Conservation (phyloP, 1,140 invertebrate species). For the Babylonia areolata region DNA sequence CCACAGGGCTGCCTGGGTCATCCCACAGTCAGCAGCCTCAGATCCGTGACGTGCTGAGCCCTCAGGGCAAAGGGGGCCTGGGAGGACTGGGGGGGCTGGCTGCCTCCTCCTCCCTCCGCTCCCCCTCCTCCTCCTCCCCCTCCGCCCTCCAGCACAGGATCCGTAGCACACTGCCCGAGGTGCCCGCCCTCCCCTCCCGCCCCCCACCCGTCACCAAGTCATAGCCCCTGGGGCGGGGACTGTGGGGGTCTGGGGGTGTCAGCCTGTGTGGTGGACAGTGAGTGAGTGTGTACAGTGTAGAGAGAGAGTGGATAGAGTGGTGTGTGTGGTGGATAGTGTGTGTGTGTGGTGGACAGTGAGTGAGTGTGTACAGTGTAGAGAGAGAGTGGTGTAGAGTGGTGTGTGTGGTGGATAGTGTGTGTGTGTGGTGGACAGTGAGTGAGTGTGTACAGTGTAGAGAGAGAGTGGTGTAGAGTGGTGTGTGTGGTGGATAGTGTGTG, state of each 20-base stretch:
- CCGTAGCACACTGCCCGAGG: slow-evolving; percentile 54
- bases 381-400: no score
- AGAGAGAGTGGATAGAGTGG: not conserved
- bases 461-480: no score
- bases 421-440: no score
- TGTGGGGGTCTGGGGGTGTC: not conserved
- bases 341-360: not conserved
- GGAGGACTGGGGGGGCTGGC: slow-evolving; percentile 10
- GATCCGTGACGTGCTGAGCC: slow-evolving; percentile 38
- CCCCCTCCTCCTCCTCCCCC: slow-evolving; percentile 38
- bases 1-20: slow-evolving; percentile 36
- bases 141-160: slow-evolving; percentile 49
- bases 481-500: no score
- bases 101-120: slow-evolving; percentile 22
- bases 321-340: not conserved
- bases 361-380: no score
- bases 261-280: no score
- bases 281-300: not conserved
- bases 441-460: no score
- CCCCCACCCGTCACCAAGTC: slow-evolving; percentile 46
- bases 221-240: not conserved
- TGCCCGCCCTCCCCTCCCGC: slow-evolving; percentile 52
- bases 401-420: no score
- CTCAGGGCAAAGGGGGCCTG: slow-evolving; percentile 26
- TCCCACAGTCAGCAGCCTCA: slow-evolving; percentile 46